Base-by-base conservation (phyloP, 2,888 invertebrate genomes). In the Platycheirus albimanus region DNA sequence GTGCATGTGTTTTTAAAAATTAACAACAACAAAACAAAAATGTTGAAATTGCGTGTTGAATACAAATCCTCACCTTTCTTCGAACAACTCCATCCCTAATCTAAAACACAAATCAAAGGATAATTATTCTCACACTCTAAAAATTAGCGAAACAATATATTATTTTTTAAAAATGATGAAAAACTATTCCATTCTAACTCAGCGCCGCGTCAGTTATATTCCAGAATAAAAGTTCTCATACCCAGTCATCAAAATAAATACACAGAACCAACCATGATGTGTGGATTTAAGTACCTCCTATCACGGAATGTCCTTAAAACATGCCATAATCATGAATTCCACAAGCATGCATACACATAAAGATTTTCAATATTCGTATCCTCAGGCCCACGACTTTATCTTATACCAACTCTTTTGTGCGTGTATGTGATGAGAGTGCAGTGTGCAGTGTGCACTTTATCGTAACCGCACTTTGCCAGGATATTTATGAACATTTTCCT, bases 301-400 rank as follows among this genome's bases (percentile, higher is more conserved):
- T 45, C 61, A 61, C 61, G 61, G 2, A 58, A 45, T 4, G 30
- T 28, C 61, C 1, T n/a, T n/a, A n/a, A n/a, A 45, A 45, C 19
- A 45, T 43, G 61, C 41, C 15, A 58, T 20, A 43, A 43, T 36
- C 36, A 61, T 61, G n/a, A n/a, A 5, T 38, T 28, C 28, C 5
- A 43, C 28, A 43, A 17, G n/a, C n/a, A n/a, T n/a, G n/a, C n/a
- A 15, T 30, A 4, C 19, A 61, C 38, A 41, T 2, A 52, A 4
- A 24, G 8, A 4, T 52, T 56, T 20, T 7, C 36, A 28, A 61
- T 43, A 43, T 56, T 41, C 38, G 20, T 41, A 58, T 3, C n/a
- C n/a, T 1, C 15, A 15, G n/a, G 13, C 3, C n/a, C n/a, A n/a
- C n/a, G n/a, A n/a, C n/a, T n/a, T n/a, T n/a, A 30, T 61, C 7